Conservation (phyloP, 2,113 vertebrate species). For the Amphiprion percula region DNA sequence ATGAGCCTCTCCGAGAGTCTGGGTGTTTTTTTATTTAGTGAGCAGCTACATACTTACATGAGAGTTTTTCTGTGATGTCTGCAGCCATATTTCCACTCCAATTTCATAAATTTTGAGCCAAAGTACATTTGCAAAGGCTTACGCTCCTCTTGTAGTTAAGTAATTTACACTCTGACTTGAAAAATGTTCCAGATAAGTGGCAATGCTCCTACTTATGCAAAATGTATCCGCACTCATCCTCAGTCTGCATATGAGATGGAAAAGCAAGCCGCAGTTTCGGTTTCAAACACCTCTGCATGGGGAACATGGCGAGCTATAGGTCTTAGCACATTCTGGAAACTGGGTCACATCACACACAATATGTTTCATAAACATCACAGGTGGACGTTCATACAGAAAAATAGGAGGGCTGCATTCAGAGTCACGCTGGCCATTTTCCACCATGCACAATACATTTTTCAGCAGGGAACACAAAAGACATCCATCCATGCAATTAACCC, state of each 20-base stretch:
- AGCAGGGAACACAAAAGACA: slow-evolving; percentile 59
- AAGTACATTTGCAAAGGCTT: slow-evolving; percentile 49
- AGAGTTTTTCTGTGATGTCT: neutral
- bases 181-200: slow-evolving; percentile 61
- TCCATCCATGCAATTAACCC: slow-evolving; percentile 76
- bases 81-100: slow-evolving; percentile 16
- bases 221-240: slow-evolving; percentile 58
- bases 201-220: slow-evolving; percentile 67
- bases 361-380: slow-evolving; percentile 71
- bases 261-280: slow-evolving; percentile 36
- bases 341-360: slow-evolving; percentile 66
- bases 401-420: slow-evolving; percentile 73
- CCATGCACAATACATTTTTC: slow-evolving; percentile 72
- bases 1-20: neutral
- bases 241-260: slow-evolving; percentile 52
- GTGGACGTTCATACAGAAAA: slow-evolving; percentile 64
- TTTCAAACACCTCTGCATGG: slow-evolving; percentile 34
- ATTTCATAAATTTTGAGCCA: slow-evolving; percentile 46
- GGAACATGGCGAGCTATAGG: slow-evolving; percentile 39
- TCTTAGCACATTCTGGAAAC: slow-evolving; percentile 51
- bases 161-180: slow-evolving; percentile 60
- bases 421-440: slow-evolving; percentile 51
- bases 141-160: slow-evolving; percentile 52
- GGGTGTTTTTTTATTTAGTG: neutral
- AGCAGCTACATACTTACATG: slow-evolving; percentile 6